Evolutionary conservation across 35 echinoderm and acorn worm genomes (phyloP), one percentile per base, ranked within the genome.

Genomic region (Patiria miniata): DNA sequence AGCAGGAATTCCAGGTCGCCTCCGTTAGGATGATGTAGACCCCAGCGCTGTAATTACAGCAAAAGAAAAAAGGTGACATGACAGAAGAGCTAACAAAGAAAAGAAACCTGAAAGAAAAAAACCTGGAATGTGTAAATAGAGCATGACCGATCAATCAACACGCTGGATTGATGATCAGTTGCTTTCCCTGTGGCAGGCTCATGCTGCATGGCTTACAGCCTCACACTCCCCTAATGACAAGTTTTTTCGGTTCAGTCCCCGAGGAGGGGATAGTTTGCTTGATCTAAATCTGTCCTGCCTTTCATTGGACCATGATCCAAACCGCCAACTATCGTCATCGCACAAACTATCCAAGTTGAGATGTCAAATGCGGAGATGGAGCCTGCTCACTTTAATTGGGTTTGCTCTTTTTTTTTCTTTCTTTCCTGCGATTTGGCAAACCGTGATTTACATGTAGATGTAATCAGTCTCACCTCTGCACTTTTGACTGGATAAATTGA

Each of bases 111-210:
- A 9, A 73, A 73, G 34, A 73, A 69, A 69, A 73, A 10, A 68
- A 68, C 16, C 21, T 32, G 30, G 60, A 68, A 68, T 68, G 60
- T 23, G 26, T 73, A 73, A 73, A 34, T 73, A 73, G 65, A 73
- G 65, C 65, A 73, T 73, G 65, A 73, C 26, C 26, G 65, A 73
- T 73, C 65, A 73, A 73, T 73, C 65, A 73, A 22, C 65, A 73
- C 65, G 65, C 23, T 1, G 14, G 26, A 23, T 30, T 73, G 65
- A 73, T 73, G 26, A 73, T 32, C 34, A 10, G 42, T 73, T 4
- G 23, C 65, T 16, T 14, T 73, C 65, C 65, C 8, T 73, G 19
- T 47, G 12, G 42, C 42, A 4, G 12, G 42, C 42, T 12, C 12
- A 4, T 12, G 12, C 42, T 47, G 65, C 65, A 32, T 73, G 65